phyloP scores from a whole-genome alignment of 1,140 invertebrate species.

The Cepaea nemoralis region DNA sequence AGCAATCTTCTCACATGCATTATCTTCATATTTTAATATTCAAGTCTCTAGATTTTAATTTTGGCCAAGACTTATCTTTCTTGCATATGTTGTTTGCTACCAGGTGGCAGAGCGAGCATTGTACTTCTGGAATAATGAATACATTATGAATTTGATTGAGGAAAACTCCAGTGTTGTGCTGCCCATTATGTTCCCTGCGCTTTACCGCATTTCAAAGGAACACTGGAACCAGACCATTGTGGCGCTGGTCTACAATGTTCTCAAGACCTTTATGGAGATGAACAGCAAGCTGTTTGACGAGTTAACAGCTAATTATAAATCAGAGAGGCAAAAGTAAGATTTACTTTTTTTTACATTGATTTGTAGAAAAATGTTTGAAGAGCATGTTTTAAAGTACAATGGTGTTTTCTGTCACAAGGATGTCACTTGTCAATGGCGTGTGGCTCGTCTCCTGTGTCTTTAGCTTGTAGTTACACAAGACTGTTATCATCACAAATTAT shows the following conservation, averaged over 20 bases:
- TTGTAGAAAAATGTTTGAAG: too few species aligned
- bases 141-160: slow-evolving; percentile 96
- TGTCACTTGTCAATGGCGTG: too few species aligned
- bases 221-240: slow-evolving; percentile 76
- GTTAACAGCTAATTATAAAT: slow-evolving; percentile 94
- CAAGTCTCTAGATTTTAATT: too few species aligned
- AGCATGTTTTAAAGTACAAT: too few species aligned
- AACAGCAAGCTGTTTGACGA: slow-evolving; percentile 75
- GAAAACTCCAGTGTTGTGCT: slow-evolving; percentile 86
- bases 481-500: too few species aligned
- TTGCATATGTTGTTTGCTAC: neutral
- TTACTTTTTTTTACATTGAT: neutral
- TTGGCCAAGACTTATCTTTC: too few species aligned
- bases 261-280: slow-evolving; percentile 76
- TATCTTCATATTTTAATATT: too few species aligned
- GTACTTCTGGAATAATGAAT: slow-evolving; percentile 99
- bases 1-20: too few species aligned
- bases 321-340: slow-evolving; percentile 77
- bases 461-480: too few species aligned
- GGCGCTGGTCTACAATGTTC: slow-evolving; percentile 75
- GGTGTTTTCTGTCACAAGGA: too few species aligned
- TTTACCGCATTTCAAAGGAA: slow-evolving; percentile 74
- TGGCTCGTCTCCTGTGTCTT: too few species aligned
- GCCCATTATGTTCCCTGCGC: slow-evolving; percentile 74
- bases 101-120: slow-evolving; percentile 96